Conservation (phyloP, 2,113 vertebrate genomes). For the Opisthocomus hoazin region DNA sequence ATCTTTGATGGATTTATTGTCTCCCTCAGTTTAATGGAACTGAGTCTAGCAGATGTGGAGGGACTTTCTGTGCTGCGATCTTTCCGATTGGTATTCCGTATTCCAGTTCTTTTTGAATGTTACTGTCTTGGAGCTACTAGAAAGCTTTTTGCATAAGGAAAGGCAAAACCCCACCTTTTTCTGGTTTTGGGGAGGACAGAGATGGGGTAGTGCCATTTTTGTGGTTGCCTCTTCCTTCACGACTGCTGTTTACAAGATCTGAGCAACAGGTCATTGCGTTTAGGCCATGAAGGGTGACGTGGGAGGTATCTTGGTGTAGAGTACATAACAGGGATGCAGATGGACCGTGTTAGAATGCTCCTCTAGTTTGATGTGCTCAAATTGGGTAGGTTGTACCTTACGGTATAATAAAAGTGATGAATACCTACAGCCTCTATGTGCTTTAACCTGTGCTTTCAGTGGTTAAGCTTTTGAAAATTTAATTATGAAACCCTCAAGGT, state of each 20-base stretch:
- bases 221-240: background rate
- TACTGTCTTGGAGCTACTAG: background rate
- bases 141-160: background rate
- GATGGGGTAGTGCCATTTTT: background rate
- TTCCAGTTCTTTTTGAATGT: background rate
- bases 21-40: conserved; percentile 94
- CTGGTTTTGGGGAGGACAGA: background rate
- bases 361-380: background rate
- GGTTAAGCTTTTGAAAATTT: background rate
- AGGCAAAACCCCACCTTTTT: background rate
- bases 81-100: conserved; percentile 89
- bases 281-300: background rate
- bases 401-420: background rate
- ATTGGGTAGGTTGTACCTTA: background rate
- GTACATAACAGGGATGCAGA: background rate
- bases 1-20: conserved; percentile 99
- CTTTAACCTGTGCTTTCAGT: background rate
- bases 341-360: background rate
- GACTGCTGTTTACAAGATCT: background rate
- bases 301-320: background rate
- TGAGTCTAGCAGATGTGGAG: conserved; percentile 90
- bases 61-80: conserved; percentile 97
- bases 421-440: background rate
- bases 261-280: background rate
- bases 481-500: background rate